Conservation (phyloP, 2,797 vertebrate species). For the Notoglanidium macrostoma region DNA sequence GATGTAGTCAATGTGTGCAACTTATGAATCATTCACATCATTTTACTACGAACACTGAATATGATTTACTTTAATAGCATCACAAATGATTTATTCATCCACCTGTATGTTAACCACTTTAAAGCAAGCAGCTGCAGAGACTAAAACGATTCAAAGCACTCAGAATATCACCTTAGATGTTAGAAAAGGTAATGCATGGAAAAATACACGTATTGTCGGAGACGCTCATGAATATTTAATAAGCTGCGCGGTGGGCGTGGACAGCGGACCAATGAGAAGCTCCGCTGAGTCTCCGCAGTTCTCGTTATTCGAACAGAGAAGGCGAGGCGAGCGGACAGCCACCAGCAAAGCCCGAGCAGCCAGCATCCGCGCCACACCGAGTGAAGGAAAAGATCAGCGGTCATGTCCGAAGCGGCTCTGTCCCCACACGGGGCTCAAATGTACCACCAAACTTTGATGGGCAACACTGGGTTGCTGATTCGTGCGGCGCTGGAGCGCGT, state of each 20-base stretch:
- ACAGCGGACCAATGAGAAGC: slow-evolving; percentile 43
- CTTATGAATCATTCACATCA: background rate
- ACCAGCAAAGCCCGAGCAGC: slow-evolving; percentile 8
- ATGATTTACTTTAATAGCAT: background rate
- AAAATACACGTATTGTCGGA: slow-evolving; percentile 18
- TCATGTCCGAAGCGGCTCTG: slow-evolving; percentile 55
- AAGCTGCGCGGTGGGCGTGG: slow-evolving; percentile 43
- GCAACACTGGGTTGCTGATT: slow-evolving; percentile 56
- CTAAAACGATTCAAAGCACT: background rate
- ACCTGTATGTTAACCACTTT: background rate
- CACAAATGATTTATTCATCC: background rate
- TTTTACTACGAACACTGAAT: background rate
- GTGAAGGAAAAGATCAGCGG: slow-evolving; percentile 14
- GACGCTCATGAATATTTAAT: slow-evolving; percentile 35
- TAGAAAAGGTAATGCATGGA: background rate
- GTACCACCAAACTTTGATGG: slow-evolving; percentile 53
- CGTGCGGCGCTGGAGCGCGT: slow-evolving; percentile 57
- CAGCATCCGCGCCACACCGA: background rate
- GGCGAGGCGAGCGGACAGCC: slow-evolving; percentile 17
- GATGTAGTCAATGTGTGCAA: background rate
- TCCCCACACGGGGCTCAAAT: slow-evolving; percentile 57
- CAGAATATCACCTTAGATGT: background rate
- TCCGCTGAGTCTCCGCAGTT: slow-evolving; percentile 34
- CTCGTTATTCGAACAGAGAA: slow-evolving; percentile 45
- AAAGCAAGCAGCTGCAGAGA: background rate